A percentile compares a stretch with the other conserved stretches of the same genome.
Conservation (phyloP, 2,113 vertebrate genomes). For the Spheniscus mendiculus region DNA sequence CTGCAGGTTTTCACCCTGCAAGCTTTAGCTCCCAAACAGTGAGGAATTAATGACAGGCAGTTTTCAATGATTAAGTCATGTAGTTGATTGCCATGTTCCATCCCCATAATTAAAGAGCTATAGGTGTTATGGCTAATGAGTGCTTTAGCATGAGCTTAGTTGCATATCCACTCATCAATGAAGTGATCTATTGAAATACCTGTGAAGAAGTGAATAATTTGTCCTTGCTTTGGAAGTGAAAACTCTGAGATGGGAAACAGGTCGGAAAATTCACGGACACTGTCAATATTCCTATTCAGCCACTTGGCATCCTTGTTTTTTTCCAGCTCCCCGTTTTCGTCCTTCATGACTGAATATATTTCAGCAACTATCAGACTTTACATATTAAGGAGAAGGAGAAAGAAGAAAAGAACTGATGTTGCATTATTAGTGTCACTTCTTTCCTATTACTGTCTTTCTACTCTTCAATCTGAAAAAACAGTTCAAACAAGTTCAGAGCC, state of each 20-base stretch:
- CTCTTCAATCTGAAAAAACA: neutral
- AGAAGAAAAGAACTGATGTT: neutral
- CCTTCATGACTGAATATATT: neutral
- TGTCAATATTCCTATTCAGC: neutral
- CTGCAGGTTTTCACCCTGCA: neutral
- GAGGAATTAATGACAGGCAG: slow-evolving; percentile 1
- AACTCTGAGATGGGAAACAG: neutral
- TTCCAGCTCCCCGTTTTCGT: neutral
- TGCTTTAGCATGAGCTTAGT: slow-evolving; percentile 26
- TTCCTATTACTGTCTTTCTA: neutral
- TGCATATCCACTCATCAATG: slow-evolving; percentile 23
- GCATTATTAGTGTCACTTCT: neutral
- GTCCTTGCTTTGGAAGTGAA: neutral
- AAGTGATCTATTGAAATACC: slow-evolving; percentile 1
- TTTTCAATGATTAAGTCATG: slow-evolving; percentile 14
- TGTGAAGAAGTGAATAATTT: neutral
- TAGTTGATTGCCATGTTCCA: neutral
- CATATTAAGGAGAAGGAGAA: neutral
- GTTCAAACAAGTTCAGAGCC: neutral
- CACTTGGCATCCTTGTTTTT: neutral
- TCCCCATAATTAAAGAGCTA: slow-evolving; percentile 32
- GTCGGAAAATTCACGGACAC: neutral
- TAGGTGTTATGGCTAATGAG: slow-evolving; percentile 20
- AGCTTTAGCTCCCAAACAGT: neutral
- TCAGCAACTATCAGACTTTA: neutral